Evolutionary conservation across 2,797 vertebrate genomes (phyloP), one percentile per base, ranked within the genome.

Genomic region (Echeneis naucrates): DNA sequence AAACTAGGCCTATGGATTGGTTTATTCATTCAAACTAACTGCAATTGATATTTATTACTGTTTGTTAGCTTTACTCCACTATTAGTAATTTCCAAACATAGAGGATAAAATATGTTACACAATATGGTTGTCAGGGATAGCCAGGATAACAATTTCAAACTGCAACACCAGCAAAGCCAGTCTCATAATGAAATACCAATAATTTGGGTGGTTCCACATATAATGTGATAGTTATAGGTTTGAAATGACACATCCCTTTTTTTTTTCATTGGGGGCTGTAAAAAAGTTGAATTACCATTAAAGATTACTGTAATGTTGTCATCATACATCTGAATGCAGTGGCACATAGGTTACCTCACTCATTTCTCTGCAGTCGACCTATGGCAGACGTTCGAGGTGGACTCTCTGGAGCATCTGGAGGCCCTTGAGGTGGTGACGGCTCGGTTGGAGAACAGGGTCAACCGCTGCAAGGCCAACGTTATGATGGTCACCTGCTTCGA

Each of bases 401-500:
- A 97, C 88, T 97, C 96, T 68, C 89, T 96, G 92, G 97, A 98
- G 85, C 96, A 97, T 75, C 91, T 97, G 87, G 97, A 97, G 85
- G 96, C 96, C 7, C 93, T 97, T 11, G 96, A 98, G 83, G 92
- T 94, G 30, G 95, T 96, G 85, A 97, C 96, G 0, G 92, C 95
- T 68, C 95, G 93, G 24, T 94, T 98, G 83, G 96, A 97, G 90
- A 95, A 88, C 80, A 94, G 94, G 1, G 94, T 97, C 75, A 95
- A 94, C 86, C 94, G 95, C 91, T 98, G 96, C 94, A 97, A 97
- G 90, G 96, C 96, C 40, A 96, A 94, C 66, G 92, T 97, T 84
- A 96, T 97, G 95, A 96, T 97, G 96, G 95, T 97, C 88, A 97
- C 96, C 79, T 96, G 95, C 87, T 97, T 97, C 4, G 96, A 97